phyloP scores from a whole-genome alignment of 2,113 vertebrate species.

The Plecotus auritus region DNA sequence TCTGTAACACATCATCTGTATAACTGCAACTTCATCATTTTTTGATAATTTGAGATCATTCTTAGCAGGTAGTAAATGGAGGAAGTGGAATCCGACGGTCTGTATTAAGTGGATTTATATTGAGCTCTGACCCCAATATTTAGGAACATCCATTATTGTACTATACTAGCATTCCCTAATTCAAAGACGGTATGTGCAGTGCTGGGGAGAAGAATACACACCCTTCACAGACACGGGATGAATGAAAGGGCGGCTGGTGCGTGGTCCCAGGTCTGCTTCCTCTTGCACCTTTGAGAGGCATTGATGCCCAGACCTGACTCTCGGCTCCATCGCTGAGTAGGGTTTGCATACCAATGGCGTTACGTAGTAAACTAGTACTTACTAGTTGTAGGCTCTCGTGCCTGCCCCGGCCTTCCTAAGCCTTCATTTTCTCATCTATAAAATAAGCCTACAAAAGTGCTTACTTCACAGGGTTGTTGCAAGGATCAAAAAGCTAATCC shows the following conservation, averaged over 20 bases:
- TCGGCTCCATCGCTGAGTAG: background rate
- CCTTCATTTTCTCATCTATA: background rate
- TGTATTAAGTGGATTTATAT: too few relatives aligned
- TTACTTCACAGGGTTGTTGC: background rate
- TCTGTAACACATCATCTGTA: background rate
- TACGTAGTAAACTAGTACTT: background rate
- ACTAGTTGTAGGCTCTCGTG: background rate
- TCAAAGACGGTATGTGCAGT: fast-evolving
- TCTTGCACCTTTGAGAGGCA: background rate
- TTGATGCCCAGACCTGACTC: background rate
- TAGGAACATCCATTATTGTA: background rate
- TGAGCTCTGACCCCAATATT: too few relatives aligned
- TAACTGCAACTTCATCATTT: background rate
- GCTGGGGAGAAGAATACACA: background rate
- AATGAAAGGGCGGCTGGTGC: background rate
- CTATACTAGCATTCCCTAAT: background rate
- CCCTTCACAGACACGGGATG: fast-evolving
- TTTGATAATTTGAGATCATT: background rate
- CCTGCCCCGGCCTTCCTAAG: background rate
- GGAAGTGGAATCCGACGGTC: background rate
- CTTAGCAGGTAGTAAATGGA: background rate
- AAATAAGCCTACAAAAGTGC: background rate
- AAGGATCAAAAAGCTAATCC: conserved; percentile 2
- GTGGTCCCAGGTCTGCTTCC: background rate
- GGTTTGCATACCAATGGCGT: background rate